phyloP scores from a whole-genome alignment of 2,113 vertebrate genomes.

The Cyanoderma ruficeps region DNA sequence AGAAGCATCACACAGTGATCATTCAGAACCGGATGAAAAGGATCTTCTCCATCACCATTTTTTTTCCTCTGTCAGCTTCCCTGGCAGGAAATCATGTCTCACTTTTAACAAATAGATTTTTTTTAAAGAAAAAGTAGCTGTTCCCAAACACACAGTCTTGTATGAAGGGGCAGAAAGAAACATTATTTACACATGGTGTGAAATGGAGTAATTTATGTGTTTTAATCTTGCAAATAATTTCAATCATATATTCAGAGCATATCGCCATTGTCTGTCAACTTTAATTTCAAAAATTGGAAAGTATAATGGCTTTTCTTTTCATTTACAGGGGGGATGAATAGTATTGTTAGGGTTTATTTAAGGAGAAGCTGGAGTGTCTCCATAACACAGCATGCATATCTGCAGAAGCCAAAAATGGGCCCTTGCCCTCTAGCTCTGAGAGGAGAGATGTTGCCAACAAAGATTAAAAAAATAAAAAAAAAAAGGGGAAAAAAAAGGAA shows the following conservation, averaged over 20 bases:
- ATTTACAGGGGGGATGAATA: not conserved
- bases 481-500: not conserved
- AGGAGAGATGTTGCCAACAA: not conserved
- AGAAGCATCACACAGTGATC: constrained; percentile 40
- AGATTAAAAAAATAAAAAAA: not conserved
- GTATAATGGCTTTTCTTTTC: constrained; percentile 18
- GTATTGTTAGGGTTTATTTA: constrained; percentile 27
- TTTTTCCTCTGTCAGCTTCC: constrained; percentile 44
- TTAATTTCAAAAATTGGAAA: constrained; percentile 44
- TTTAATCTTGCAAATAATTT: constrained; percentile 49
- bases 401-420: not conserved
- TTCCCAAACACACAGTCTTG: constrained; percentile 14
- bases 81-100: constrained; percentile 49
- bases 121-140: constrained; percentile 29
- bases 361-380: not conserved
- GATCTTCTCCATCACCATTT: constrained; percentile 46
- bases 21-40: constrained; percentile 52
- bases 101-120: constrained; percentile 40
- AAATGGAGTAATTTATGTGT: constrained; percentile 25
- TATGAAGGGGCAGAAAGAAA: constrained; percentile 20
- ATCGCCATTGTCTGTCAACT: constrained; percentile 9
- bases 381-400: not conserved
- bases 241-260: constrained; percentile 33
- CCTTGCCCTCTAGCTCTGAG: not conserved
- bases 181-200: constrained; percentile 31